Evolutionary conservation across 2,113 vertebrate genomes (phyloP).

Genomic region (Ibidorhyncha struthersii): DNA sequence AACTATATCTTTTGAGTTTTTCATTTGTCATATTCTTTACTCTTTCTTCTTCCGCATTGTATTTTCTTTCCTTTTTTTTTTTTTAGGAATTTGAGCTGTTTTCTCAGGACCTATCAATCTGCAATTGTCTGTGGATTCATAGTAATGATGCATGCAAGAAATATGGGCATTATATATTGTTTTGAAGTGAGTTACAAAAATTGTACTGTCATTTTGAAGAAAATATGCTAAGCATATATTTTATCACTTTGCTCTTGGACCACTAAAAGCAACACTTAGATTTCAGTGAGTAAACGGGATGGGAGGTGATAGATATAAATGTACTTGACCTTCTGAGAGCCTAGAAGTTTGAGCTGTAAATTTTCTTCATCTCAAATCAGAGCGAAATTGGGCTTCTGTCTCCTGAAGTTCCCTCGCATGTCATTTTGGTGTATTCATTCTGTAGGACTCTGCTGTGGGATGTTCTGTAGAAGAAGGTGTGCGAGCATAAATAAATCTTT

Average conservation of each 20-base stretch:
- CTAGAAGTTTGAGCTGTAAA: not conserved
- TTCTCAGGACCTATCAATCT: not conserved
- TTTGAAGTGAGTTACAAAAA: not conserved
- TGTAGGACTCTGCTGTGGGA: not conserved
- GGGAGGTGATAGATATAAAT: not conserved
- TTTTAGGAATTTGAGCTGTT: not conserved
- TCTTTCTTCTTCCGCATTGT: not conserved
- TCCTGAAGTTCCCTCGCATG: not conserved
- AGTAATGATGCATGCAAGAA: rapidly evolving
- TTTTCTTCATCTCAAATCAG: not conserved
- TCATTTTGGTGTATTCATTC: not conserved
- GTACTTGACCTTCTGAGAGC: not conserved
- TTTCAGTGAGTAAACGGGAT: not conserved
- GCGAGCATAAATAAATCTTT: not conserved
- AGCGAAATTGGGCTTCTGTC: not conserved
- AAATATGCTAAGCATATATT: not conserved
- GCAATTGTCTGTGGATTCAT: not conserved
- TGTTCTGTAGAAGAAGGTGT: not conserved
- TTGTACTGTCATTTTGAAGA: not conserved
- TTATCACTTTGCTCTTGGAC: not conserved
- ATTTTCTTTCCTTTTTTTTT: not conserved
- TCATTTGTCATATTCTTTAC: not conserved
- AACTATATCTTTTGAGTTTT: not conserved
- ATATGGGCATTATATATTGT: not conserved
- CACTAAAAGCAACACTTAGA: not conserved